Conservation (phyloP, 2,888 invertebrate species). For the Aproaerema taeniolella region DNA sequence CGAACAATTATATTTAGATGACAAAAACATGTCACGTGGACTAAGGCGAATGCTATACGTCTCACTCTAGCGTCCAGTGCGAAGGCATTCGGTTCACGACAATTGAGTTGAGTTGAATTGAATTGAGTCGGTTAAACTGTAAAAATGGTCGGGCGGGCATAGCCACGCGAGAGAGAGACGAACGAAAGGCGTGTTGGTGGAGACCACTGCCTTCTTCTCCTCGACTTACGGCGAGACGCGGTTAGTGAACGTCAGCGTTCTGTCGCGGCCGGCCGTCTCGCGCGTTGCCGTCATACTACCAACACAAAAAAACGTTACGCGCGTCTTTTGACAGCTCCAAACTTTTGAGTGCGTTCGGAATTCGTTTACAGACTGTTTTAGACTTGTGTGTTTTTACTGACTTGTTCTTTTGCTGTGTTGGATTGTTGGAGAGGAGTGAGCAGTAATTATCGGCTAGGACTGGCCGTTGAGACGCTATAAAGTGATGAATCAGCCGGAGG, state of each 20-base stretch:
- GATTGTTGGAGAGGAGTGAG: slow-evolving; percentile 45
- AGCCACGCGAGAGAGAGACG: slow-evolving; percentile 70
- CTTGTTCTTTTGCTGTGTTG: slow-evolving; percentile 26
- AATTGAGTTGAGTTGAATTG: slow-evolving; percentile 78
- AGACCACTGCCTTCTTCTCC: slow-evolving; percentile 76
- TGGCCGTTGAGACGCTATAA: slow-evolving; percentile 67
- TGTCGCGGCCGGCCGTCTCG: slow-evolving; percentile 68
- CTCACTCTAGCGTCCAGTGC: slow-evolving; percentile 73
- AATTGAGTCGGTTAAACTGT: slow-evolving; percentile 75
- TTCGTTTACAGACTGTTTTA: slow-evolving; percentile 40
- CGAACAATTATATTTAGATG: slow-evolving; percentile 25
- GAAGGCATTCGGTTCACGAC: slow-evolving; percentile 74
- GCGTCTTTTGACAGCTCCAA: slow-evolving; percentile 62
- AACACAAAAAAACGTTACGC: slow-evolving; percentile 63
- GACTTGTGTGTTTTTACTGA: slow-evolving; percentile 16
- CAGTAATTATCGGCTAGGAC: slow-evolving; percentile 54
- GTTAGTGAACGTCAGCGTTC: slow-evolving; percentile 71
- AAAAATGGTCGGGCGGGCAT: slow-evolving; percentile 74
- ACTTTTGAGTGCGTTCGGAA: slow-evolving; percentile 57
- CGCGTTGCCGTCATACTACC: slow-evolving; percentile 56
- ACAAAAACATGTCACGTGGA: slow-evolving; percentile 37
- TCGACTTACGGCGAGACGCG: slow-evolving; percentile 72
- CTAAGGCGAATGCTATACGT: slow-evolving; percentile 56
- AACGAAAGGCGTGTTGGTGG: slow-evolving; percentile 73
- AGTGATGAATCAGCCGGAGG: slow-evolving; percentile 76